Base-by-base conservation (phyloP, 2,888 invertebrate genomes). In the Leptopterna dolabrata region DNA sequence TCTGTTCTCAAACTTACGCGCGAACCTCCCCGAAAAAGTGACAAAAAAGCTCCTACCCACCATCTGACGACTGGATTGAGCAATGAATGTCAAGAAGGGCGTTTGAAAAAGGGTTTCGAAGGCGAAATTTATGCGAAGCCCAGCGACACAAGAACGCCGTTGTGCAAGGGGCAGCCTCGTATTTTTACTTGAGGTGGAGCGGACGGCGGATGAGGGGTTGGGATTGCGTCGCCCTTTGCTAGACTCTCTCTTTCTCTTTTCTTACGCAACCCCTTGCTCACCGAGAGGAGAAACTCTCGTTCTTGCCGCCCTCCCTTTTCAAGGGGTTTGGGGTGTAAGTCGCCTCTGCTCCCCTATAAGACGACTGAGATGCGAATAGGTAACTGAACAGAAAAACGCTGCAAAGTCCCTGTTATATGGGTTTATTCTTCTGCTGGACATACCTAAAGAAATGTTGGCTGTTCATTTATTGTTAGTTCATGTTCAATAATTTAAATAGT, bases 181-280 rank as follows among this genome's bases (percentile, higher is more conserved):
- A 76, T 76, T 76, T 76, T 76, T 76, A 24, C 63, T 24, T 27
- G 63, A 24, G 63, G 24, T 63, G 63, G 63, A 7, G 45, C 29
- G n/a, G 47, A 16, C 14, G 47, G 36, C 16, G 51, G 55, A 30
- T 19, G 47, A 51, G 81, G 51, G 81, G 51, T n/a, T 30, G 30
- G n/a, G 27, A 55, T 81, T 81, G 81, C 81, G 81, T 81, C 81
- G 81, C 24, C 51, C 36, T 51, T 55, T 14, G 51, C 45, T 55
- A 51, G 47, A 81, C 81, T 81, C 81, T 80, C 80, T 81, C 81
- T 81, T 81, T 81, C 81, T 81, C 81, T 81, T 81, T 30, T 51
- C 81, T 81, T 81, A 51, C 81, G 81, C 81, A 81, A 81, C 81
- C 63, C 63, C 63, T 24, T 63, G 19, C n/a, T 9, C 24, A 11